Percentiles rank a stretch among this genome's conserved stretches.
phyloP scores from a whole-genome alignment of 2,113 vertebrate species.

The Gymnogyps californianus region DNA sequence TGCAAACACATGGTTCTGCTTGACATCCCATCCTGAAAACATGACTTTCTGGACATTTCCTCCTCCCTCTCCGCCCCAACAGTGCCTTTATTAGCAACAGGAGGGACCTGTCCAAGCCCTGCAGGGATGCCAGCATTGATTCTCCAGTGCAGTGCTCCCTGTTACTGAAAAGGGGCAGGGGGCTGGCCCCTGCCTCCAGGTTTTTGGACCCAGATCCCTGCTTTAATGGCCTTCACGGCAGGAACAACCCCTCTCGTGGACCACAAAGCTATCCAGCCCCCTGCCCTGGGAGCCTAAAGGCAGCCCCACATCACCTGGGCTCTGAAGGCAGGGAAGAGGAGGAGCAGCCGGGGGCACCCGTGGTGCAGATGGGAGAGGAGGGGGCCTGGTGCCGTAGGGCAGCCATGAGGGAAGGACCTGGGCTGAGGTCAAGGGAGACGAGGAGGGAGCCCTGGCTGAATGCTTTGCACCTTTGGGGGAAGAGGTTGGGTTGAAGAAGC shows the following conservation, averaged over 20 bases:
- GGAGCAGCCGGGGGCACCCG: rapidly evolving
- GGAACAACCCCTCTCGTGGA: rapidly evolving
- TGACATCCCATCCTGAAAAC: rapidly evolving
- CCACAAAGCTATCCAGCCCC: background rate
- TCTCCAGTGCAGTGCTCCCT: background rate
- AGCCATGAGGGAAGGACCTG: background rate
- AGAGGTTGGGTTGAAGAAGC: background rate
- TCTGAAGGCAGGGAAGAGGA: background rate
- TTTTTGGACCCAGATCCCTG: background rate
- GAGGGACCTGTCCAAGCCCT: background rate
- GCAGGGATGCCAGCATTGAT: background rate
- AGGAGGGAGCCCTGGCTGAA: background rate
- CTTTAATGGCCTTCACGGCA: background rate
- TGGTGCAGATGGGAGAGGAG: background rate
- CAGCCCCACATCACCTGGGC: background rate
- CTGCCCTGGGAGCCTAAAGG: background rate
- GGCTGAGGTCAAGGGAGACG: background rate
- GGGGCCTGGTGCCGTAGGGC: background rate
- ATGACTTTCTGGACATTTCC: background rate
- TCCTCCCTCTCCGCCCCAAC: background rate
- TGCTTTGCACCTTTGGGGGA: too few relatives aligned
- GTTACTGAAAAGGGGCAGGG: rapidly evolving
- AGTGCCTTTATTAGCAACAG: background rate
- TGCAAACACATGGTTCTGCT: background rate
- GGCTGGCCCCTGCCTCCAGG: background rate